Evolutionary conservation across 2,113 vertebrate species (phyloP).

Genomic region (Pseudolaguvia tuberculata): DNA sequence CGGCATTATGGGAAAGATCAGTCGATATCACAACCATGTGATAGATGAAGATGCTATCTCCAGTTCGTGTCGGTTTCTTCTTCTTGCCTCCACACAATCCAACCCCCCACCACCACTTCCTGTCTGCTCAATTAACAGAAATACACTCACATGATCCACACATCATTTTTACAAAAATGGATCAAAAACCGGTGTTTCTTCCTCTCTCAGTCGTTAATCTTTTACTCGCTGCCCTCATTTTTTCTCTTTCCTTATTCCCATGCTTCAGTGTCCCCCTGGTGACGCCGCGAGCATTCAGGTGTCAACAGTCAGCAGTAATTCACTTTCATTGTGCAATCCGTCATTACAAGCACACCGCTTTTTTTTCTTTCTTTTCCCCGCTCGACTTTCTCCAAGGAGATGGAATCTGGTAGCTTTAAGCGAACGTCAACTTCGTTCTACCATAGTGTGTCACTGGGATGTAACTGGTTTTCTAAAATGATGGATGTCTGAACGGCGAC

Average conservation of each 20-base stretch:
- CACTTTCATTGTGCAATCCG: slow-evolving; percentile 41
- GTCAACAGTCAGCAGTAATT: slow-evolving; percentile 48
- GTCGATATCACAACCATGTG: neutral
- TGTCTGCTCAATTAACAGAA: slow-evolving; percentile 38
- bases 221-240: slow-evolving; percentile 34
- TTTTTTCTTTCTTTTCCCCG: slow-evolving; percentile 34
- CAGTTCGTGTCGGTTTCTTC: neutral
- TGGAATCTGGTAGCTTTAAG: neutral
- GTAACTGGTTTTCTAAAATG: neutral
- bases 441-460: neutral
- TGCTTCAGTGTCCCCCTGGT: slow-evolving; percentile 21
- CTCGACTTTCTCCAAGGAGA: slow-evolving; percentile 22
- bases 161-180: slow-evolving; percentile 16
- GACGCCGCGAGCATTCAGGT: slow-evolving; percentile 43
- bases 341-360: slow-evolving; percentile 40
- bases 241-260: slow-evolving; percentile 14
- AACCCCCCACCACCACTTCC: neutral
- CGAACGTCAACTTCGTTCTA: slow-evolving; percentile 1
- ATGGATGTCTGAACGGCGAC: neutral
- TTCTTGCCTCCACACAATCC: neutral
- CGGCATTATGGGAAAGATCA: neutral
- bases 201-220: slow-evolving; percentile 41
- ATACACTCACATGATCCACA: slow-evolving; percentile 22
- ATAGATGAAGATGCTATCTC: slow-evolving; percentile 5
- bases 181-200: slow-evolving; percentile 8